Percentiles rank a stretch among this genome's conserved stretches.
Conservation (phyloP, 2,888 invertebrate species). For the Periphyllus acericola region DNA sequence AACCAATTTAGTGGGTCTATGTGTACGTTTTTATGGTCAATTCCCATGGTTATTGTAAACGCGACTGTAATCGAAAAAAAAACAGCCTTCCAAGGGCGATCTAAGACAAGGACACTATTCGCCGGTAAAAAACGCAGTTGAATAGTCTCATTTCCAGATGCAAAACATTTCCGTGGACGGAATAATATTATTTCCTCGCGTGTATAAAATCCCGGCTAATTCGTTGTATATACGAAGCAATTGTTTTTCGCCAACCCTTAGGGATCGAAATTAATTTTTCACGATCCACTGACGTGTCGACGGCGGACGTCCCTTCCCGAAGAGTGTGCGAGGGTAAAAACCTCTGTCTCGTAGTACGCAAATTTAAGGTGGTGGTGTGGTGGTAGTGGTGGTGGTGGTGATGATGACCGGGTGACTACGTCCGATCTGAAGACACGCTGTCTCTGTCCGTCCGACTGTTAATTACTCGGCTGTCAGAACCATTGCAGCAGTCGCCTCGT, state of each 20-base stretch:
- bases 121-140: background rate
- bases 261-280: slow-evolving; percentile 58
- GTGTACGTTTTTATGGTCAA: slow-evolving; percentile 26
- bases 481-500: slow-evolving; percentile 32
- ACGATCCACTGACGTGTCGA: slow-evolving; percentile 57
- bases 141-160: background rate
- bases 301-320: background rate
- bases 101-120: background rate
- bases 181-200: background rate
- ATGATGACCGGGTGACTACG: slow-evolving; percentile 30
- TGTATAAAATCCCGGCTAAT: slow-evolving; percentile 2
- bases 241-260: slow-evolving; percentile 20
- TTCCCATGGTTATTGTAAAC: slow-evolving; percentile 55
- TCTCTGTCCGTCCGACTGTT: slow-evolving; percentile 57
- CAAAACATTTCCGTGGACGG: background rate
- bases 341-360: slow-evolving; percentile 17
- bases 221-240: slow-evolving; percentile 6
- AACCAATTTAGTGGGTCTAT: slow-evolving; percentile 34
- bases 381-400: background rate
- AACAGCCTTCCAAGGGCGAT: background rate
- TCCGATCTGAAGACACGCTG: slow-evolving; percentile 54
- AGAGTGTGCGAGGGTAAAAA: background rate
- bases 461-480: slow-evolving; percentile 61
- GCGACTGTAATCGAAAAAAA: slow-evolving; percentile 4
- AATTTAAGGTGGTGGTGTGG: slow-evolving; percentile 3